Evolutionary conservation across 2,113 vertebrate genomes (phyloP).

Genomic region (Phodopus roborovskii): DNA sequence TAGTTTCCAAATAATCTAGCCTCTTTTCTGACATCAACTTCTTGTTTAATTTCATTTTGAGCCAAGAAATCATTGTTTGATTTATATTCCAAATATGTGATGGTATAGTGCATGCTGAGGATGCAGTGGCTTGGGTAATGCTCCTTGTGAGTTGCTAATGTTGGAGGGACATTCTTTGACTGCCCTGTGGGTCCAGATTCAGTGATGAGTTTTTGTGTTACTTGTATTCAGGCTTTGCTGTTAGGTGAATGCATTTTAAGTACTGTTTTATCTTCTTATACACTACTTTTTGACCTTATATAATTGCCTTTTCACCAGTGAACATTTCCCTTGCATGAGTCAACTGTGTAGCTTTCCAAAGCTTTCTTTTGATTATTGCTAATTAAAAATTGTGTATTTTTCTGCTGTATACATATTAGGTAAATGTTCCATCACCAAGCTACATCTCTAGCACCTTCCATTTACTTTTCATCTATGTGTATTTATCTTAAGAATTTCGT

Average conservation of each 20-base stretch:
- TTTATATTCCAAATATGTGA: background rate
- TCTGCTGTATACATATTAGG: background rate
- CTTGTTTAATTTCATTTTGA: background rate
- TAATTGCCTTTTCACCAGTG: background rate
- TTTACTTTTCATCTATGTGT: background rate
- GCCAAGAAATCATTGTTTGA: background rate
- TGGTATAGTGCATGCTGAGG: background rate
- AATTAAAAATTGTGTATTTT: background rate
- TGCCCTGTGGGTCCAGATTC: background rate
- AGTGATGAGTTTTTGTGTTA: background rate
- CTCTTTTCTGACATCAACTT: background rate
- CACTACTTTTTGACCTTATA: background rate
- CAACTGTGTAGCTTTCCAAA: background rate
- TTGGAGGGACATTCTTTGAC: background rate
- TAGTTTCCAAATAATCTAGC: background rate
- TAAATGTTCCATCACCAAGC: background rate
- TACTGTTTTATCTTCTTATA: background rate
- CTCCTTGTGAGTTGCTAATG: background rate
- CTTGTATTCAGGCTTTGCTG: background rate
- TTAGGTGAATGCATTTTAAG: background rate
- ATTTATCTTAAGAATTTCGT: background rate
- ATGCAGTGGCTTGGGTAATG: background rate
- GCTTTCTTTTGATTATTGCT: background rate
- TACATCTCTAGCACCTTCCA: background rate
- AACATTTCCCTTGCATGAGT: background rate